Percentiles rank a stretch among this genome's conserved stretches.
phyloP scores from a whole-genome alignment of 2,797 vertebrate genomes.

The Simalia tracyae region DNA sequence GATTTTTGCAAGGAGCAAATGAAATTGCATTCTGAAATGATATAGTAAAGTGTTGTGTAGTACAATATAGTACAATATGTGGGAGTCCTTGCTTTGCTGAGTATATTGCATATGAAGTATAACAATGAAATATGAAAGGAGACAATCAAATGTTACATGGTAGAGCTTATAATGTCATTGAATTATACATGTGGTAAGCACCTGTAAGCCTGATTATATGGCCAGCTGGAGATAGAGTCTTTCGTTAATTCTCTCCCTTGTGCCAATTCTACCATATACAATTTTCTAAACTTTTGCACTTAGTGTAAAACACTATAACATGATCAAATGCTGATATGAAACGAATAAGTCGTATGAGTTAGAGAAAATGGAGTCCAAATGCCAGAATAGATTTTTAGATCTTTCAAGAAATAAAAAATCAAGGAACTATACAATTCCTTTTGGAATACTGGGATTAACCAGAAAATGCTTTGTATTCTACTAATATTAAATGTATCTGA shows the following conservation, averaged over 20 bases:
- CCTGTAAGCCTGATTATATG: neutral
- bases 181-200: neutral
- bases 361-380: neutral
- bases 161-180: neutral
- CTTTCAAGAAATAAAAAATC: neutral
- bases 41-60: neutral
- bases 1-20: neutral
- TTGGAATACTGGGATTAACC: neutral
- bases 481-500: neutral
- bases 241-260: neutral
- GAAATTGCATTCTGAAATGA: neutral
- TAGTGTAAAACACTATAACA: neutral
- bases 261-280: neutral
- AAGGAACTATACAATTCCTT: neutral
- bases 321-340: neutral
- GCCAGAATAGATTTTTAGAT: neutral
- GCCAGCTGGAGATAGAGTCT: neutral
- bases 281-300: neutral
- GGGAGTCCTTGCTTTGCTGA: neutral
- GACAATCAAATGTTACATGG: neutral
- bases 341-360: neutral
- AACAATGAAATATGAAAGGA: neutral
- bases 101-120: neutral
- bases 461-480: conserved; percentile 16
- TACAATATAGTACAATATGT: neutral